Evolutionary conservation across 2,888 invertebrate genomes (phyloP).

Genomic region (Sussaba pulchella): DNA sequence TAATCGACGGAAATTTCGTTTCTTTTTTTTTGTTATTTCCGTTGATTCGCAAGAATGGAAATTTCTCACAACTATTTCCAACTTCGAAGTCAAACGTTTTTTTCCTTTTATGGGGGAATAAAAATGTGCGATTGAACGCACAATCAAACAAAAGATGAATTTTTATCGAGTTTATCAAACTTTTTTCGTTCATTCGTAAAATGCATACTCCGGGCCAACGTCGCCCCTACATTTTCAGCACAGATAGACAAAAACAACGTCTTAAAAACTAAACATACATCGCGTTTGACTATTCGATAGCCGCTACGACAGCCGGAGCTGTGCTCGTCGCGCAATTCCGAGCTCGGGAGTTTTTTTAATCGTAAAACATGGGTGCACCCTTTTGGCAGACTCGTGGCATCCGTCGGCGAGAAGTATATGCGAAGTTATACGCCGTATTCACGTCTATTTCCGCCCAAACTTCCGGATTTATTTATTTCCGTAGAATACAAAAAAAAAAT

Average conservation of each 20-base stretch:
- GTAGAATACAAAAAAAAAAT: too few relatives aligned
- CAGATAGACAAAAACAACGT: constrained; percentile 41
- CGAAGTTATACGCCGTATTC: too few relatives aligned
- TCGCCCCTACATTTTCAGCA: constrained; percentile 41
- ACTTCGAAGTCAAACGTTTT: neutral
- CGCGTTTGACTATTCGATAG: constrained; percentile 37
- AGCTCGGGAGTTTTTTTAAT: constrained; percentile 2
- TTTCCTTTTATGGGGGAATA: too few relatives aligned
- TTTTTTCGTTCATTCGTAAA: constrained; percentile 41
- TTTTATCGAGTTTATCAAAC: constrained; percentile 53
- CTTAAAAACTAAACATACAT: constrained; percentile 49
- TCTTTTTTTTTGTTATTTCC: neutral
- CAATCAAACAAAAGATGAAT: constrained; percentile 37
- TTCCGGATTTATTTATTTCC: too few relatives aligned
- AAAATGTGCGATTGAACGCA: neutral
- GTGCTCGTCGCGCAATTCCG: neutral
- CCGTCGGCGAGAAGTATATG: constrained; percentile 9
- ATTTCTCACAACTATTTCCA: neutral
- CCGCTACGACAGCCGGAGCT: neutral
- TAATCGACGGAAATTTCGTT: too few relatives aligned
- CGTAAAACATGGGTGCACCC: constrained; percentile 29
- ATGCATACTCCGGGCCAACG: constrained; percentile 49
- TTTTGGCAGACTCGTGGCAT: neutral
- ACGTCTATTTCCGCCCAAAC: too few relatives aligned
- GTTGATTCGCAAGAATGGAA: neutral